Evolutionary conservation across 2,888 invertebrate species (phyloP).

Genomic region (Apamea crenata): DNA sequence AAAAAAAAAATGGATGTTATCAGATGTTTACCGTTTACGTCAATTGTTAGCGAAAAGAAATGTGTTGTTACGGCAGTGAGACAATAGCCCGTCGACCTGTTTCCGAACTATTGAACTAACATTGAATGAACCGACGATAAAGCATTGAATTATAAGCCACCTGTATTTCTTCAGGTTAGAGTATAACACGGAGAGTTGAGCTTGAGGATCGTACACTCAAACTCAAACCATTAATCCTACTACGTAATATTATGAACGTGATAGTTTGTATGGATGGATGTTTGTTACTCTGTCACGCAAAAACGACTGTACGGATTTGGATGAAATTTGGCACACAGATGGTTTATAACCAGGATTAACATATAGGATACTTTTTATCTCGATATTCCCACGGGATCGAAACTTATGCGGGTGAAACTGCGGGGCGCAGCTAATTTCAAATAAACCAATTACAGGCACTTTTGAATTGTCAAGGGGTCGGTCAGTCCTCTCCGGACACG

Average conservation of each 20-base stretch:
- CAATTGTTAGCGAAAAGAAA: slow-evolving; percentile 46
- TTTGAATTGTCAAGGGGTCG: no score
- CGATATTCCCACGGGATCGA: no score
- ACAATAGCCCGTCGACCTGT: slow-evolving; percentile 51
- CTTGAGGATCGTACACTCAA: neutral
- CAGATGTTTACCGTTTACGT: slow-evolving; percentile 39
- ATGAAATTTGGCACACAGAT: no score
- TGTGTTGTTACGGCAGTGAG: slow-evolving; percentile 37
- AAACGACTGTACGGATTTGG: no score
- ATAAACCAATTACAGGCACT: neutral
- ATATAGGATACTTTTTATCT: no score
- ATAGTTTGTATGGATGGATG: no score
- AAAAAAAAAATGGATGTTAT: slow-evolving; percentile 49
- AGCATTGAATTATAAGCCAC: neutral
- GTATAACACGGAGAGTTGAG: neutral
- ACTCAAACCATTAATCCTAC: neutral
- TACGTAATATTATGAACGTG: no score
- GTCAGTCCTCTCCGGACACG: no score
- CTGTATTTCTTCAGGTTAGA: neutral
- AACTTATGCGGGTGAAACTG: no score
- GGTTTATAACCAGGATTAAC: no score
- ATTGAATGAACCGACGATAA: slow-evolving; percentile 42
- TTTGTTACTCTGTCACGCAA: no score
- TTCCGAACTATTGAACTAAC: slow-evolving; percentile 38
- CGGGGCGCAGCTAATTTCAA: no score